Evolutionary conservation across 2,888 invertebrate genomes (phyloP).

Genomic region (Chloroclystis v-ata): DNA sequence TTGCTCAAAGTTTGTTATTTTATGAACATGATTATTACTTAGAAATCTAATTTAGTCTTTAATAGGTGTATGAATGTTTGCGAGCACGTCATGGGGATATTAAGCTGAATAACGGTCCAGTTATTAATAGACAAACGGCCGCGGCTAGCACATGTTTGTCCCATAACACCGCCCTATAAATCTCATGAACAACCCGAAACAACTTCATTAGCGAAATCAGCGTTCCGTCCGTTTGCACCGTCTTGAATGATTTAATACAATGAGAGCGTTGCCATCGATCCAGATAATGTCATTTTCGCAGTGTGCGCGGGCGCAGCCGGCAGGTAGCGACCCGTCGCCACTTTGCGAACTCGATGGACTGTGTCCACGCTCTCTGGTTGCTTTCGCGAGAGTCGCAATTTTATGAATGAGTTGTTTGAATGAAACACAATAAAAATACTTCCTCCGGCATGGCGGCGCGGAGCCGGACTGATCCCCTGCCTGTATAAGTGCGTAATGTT

Average conservation of each 20-base stretch:
- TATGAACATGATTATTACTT: constrained; percentile 24
- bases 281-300: constrained; percentile 40
- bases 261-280: constrained; percentile 36
- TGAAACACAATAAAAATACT: constrained; percentile 67
- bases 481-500: constrained; percentile 47
- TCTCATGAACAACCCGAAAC: constrained; percentile 60
- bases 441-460: constrained; percentile 47
- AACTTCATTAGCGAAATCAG: constrained; percentile 67
- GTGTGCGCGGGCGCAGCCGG: constrained; percentile 39
- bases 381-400: constrained; percentile 65
- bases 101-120: constrained; percentile 57
- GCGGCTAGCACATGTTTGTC: constrained; percentile 61
- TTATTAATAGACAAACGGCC: constrained; percentile 65
- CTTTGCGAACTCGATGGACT: constrained; percentile 54
- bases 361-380: constrained; percentile 59
- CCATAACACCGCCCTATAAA: constrained; percentile 60
- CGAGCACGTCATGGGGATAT: constrained; percentile 52
- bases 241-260: constrained; percentile 44
- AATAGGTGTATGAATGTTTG: constrained; percentile 49
- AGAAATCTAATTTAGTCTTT: constrained; percentile 47
- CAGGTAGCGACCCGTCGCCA: constrained; percentile 39
- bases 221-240: constrained; percentile 41
- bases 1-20: constrained; percentile 18
- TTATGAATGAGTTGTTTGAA: constrained; percentile 76
- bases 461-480: too few species aligned